Conservation (phyloP, 2,888 invertebrate genomes). For the Cordilura impudica region DNA sequence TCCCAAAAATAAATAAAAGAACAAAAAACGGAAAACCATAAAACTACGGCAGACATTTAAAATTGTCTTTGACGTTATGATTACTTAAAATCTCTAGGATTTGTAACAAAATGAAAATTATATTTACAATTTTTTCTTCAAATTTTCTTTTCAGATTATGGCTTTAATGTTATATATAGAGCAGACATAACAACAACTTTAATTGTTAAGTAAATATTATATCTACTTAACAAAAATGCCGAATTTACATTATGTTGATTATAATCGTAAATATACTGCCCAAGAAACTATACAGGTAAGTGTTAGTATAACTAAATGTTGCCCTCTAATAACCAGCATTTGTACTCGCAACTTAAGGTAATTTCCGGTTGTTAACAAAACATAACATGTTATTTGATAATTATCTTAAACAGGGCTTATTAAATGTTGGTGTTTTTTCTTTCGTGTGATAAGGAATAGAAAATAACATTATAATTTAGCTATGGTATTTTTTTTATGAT, state of each 20-base stretch:
- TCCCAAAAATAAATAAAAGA: background rate
- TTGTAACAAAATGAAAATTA: slow-evolving; percentile 14
- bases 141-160: slow-evolving; percentile 27
- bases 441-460: background rate
- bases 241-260: slow-evolving; percentile 77
- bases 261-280: slow-evolving; percentile 78
- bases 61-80: slow-evolving; percentile 33
- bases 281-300: slow-evolving; percentile 79
- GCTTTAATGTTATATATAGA: slow-evolving; percentile 6
- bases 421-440: background rate
- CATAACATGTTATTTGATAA: slow-evolving; percentile 2
- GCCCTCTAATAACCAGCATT: background rate
- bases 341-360: too few relatives aligned
- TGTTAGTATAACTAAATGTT: slow-evolving; percentile 51
- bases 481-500: slow-evolving; percentile 8
- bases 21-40: background rate
- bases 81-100: slow-evolving; percentile 20
- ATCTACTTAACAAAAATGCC: slow-evolving; percentile 69
- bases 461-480: background rate
- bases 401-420: background rate
- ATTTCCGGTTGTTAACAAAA: slow-evolving; percentile 14
- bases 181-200: slow-evolving; percentile 26
- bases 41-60: background rate
- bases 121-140: background rate
- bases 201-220: slow-evolving; percentile 1